Conservation (phyloP, 2,113 vertebrate species). For the Antennarius striatus region DNA sequence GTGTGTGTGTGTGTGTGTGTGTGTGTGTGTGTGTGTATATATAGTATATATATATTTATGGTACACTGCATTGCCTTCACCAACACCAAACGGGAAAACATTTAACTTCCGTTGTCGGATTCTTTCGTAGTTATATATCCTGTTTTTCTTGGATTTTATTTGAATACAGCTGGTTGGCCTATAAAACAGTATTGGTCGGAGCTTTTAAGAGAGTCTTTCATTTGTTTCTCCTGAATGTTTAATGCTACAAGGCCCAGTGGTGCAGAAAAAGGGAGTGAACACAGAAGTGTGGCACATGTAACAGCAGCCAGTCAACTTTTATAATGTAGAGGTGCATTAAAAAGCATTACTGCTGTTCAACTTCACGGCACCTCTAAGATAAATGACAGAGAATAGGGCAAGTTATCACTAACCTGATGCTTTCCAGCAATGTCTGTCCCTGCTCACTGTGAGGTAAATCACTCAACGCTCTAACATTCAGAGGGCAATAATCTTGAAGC, state of each 20-base stretch:
- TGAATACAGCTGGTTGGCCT: slow-evolving; percentile 61
- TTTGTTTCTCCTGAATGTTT: slow-evolving; percentile 76
- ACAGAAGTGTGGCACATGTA: slow-evolving; percentile 44
- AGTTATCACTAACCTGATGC: slow-evolving; percentile 51
- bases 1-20: neutral
- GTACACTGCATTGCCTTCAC: slow-evolving; percentile 58
- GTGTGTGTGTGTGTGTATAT: no score
- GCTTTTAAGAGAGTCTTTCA: slow-evolving; percentile 74
- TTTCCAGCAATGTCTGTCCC: slow-evolving; percentile 50
- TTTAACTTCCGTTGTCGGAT: slow-evolving; percentile 69
- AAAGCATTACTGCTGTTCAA: slow-evolving; percentile 54
- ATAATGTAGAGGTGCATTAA: slow-evolving; percentile 58
- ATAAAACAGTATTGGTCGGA: slow-evolving; percentile 75
- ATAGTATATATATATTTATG: slow-evolving; percentile 32
- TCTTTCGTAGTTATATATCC: slow-evolving; percentile 74
- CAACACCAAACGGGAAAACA: slow-evolving; percentile 63
- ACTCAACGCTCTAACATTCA: slow-evolving; percentile 30
- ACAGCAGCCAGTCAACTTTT: slow-evolving; percentile 61
- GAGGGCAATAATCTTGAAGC: slow-evolving; percentile 28
- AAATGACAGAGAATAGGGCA: slow-evolving; percentile 53
- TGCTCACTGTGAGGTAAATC: slow-evolving; percentile 17
- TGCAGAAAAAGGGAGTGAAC: slow-evolving; percentile 36
- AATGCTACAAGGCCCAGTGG: slow-evolving; percentile 62
- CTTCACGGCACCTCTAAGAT: slow-evolving; percentile 39
- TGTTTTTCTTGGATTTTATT: slow-evolving; percentile 72